Percentiles rank a stretch among this genome's conserved stretches.
Conservation (phyloP, 2,113 vertebrate species). For the Phaethon lepturus region DNA sequence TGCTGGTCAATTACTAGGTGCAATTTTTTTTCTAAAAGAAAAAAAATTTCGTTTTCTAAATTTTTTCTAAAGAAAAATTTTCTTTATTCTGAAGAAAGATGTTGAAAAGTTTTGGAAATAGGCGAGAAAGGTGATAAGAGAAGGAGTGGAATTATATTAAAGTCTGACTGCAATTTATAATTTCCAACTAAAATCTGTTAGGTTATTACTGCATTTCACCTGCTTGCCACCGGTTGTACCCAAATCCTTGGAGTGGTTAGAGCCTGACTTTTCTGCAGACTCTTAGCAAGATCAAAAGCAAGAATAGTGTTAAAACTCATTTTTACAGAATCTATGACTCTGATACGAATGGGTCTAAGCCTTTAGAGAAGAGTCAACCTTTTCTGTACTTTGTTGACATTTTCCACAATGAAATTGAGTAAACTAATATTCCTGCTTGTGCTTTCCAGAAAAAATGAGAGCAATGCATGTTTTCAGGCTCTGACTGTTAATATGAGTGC, state of each 20-base stretch:
- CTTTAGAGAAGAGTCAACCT: not conserved
- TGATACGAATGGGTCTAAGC: not conserved
- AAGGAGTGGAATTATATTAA: not conserved
- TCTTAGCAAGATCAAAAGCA: not conserved
- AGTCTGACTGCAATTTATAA: not conserved
- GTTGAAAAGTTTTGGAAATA: not conserved
- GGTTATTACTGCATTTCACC: not conserved
- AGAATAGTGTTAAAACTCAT: not conserved
- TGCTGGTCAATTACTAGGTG: not conserved
- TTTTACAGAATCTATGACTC: not conserved
- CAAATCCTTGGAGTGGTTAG: not conserved
- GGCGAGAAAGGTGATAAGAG: not conserved
- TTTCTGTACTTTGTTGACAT: not conserved
- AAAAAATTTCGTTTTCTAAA: too few relatives aligned
- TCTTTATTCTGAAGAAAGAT: too few relatives aligned
- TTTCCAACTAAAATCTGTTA: not conserved
- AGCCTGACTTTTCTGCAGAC: not conserved
- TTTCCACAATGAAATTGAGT: not conserved
- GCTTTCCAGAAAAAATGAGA: not conserved
- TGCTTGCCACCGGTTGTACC: fast-evolving
- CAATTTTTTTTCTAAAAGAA: not conserved
- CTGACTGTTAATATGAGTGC: not conserved
- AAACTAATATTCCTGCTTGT: not conserved
- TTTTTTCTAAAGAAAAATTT: too few relatives aligned
- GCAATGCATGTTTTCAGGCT: not conserved